A percentile compares a stretch with the other conserved stretches of the same genome.
Conservation (phyloP, 2,797 vertebrate species). For the Falco novaeseelandiae region DNA sequence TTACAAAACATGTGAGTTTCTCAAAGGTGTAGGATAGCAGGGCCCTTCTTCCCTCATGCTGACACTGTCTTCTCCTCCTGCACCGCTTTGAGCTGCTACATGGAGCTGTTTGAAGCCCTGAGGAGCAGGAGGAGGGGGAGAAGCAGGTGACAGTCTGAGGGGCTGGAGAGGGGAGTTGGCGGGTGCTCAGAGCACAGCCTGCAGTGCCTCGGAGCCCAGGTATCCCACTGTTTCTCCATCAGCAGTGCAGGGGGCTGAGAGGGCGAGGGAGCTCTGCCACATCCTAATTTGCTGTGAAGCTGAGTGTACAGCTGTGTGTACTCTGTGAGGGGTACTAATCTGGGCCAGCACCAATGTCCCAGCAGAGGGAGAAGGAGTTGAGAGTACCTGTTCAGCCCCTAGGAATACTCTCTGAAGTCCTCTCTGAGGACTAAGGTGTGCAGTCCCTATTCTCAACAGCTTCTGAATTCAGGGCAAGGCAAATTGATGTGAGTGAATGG, state of each 20-base stretch:
- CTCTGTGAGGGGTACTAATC: neutral
- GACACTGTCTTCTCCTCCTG: neutral
- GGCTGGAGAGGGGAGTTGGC: fast-evolving
- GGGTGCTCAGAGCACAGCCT: fast-evolving
- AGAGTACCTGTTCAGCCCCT: neutral
- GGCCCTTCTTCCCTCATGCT: neutral
- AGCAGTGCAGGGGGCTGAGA: neutral
- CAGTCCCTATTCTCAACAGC: neutral
- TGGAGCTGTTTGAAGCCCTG: neutral
- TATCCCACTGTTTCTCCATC: neutral
- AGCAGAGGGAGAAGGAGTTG: neutral
- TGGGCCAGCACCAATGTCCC: neutral
- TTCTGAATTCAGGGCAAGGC: neutral
- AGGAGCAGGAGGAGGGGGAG: neutral
- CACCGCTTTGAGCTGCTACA: neutral
- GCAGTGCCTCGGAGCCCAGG: fast-evolving
- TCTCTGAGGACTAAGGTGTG: neutral
- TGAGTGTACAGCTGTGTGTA: too few species aligned
- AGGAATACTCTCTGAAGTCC: neutral
- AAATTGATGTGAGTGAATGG: neutral
- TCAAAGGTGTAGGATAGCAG: neutral
- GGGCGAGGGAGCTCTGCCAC: neutral
- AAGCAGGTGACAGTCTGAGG: neutral
- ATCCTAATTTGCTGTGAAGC: neutral
- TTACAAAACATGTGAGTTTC: neutral